A percentile compares a stretch with the other conserved stretches of the same genome.
These are phyloP conservation scores for Terrapene triunguis DNA, from an alignment of 2,113 vertebrate genomes.

Conservation along the genomic window DNA sequence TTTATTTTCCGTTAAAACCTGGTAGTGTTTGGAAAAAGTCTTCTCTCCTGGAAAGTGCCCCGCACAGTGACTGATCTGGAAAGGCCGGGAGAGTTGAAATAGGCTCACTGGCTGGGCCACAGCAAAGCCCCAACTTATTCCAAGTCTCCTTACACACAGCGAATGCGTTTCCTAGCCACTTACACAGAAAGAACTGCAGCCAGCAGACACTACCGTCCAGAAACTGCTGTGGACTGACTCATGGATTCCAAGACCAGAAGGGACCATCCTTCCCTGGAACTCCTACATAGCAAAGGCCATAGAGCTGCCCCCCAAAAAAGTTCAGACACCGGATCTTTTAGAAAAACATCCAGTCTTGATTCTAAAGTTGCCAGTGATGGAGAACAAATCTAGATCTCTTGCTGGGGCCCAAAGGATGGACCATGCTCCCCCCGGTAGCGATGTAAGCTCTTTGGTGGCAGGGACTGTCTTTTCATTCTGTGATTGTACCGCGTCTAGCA, in stretches of 20 bases:
- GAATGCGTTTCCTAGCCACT: fast-evolving
- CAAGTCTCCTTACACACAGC: not conserved
- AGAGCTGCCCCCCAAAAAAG: not conserved
- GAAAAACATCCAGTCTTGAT: not conserved
- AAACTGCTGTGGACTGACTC: not conserved
- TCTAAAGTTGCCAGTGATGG: not conserved
- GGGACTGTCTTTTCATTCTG: not conserved
- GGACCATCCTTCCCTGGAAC: not conserved
- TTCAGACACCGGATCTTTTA: not conserved
- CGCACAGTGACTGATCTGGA: fast-evolving
- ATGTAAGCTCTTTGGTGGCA: not conserved
- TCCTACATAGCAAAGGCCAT: not conserved
- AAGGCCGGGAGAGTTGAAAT: not conserved
- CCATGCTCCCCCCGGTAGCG: not conserved
- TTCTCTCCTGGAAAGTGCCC: not conserved
- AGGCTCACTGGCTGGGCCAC: not conserved
- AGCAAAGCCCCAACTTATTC: fast-evolving
- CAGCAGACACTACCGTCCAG: not conserved
- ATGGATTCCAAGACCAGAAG: not conserved
- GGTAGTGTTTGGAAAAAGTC: constrained; percentile 35
- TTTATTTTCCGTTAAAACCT: constrained; percentile 49
- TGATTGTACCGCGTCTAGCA: not conserved
- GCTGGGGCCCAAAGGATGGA: not conserved
- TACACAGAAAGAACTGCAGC: not conserved
- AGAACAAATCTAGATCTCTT: not conserved